Evolutionary conservation across 2,113 vertebrate genomes (phyloP).

Genomic region (Vulpes ferrilata): DNA sequence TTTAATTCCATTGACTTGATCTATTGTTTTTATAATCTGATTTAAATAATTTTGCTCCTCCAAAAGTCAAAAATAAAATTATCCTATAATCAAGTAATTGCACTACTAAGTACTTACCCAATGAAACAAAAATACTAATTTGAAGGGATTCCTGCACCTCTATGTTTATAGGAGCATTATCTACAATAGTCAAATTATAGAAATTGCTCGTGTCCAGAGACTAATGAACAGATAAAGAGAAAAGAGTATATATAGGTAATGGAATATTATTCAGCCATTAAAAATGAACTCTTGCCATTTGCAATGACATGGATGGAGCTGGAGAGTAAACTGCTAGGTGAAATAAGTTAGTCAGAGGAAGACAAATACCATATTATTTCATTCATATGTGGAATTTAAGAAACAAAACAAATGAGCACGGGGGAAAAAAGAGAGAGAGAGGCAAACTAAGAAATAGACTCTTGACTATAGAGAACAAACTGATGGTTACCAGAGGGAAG

Average conservation of each 20-base stretch:
- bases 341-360: not conserved
- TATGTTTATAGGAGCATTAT: not conserved
- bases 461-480: not conserved
- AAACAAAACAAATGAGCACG: not conserved
- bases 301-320: not conserved
- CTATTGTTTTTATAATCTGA: not conserved
- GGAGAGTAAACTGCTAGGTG: not conserved
- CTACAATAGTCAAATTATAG: not conserved
- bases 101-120: not conserved
- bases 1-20: not conserved
- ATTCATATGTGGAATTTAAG: not conserved
- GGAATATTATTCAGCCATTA: not conserved
- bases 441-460: not conserved
- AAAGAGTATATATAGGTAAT: too few species aligned
- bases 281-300: not conserved
- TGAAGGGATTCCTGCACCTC: not conserved
- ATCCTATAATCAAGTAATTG: not conserved
- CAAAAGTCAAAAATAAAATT: not conserved
- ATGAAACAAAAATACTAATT: not conserved
- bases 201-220: not conserved
- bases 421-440: not conserved
- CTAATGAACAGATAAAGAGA: not conserved
- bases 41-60: not conserved
- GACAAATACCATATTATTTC: not conserved
- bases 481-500: not conserved